Evolutionary conservation across 2,888 invertebrate species (phyloP).

Genomic region (Campaea margaritaria): DNA sequence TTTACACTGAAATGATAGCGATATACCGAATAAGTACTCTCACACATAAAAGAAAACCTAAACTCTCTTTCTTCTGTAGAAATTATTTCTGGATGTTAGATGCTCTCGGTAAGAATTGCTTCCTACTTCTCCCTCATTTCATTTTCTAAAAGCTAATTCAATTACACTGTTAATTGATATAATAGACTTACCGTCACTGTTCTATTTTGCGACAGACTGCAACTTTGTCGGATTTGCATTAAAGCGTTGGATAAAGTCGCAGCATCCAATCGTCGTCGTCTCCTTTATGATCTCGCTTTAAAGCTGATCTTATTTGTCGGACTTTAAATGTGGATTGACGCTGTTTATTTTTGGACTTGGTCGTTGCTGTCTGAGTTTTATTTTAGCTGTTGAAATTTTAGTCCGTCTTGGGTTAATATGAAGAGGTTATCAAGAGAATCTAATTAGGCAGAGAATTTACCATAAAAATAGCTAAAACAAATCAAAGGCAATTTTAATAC

Average conservation of each 20-base stretch:
- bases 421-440: too few species aligned
- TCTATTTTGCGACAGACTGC: slow-evolving; percentile 5
- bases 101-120: too few species aligned
- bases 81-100: too few species aligned
- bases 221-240: slow-evolving; percentile 19
- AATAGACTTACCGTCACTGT: neutral
- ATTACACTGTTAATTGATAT: neutral
- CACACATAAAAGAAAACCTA: too few species aligned
- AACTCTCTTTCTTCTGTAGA: too few species aligned
- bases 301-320: slow-evolving; percentile 7
- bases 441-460: too few species aligned
- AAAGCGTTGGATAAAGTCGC: slow-evolving; percentile 24
- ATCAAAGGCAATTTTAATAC: too few species aligned
- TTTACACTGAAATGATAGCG: too few species aligned
- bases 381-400: neutral
- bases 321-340: slow-evolving; percentile 1
- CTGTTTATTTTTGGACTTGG: slow-evolving; percentile 16
- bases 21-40: too few species aligned
- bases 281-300: slow-evolving; percentile 22
- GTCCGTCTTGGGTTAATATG: too few species aligned
- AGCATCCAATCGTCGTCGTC: slow-evolving; percentile 17
- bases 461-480: too few species aligned
- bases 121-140: too few species aligned
- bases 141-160: neutral
- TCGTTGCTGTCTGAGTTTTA: slow-evolving; percentile 1